A percentile compares a stretch with the other conserved stretches of the same genome.
These are phyloP conservation scores for Microtus oregoni DNA, from an alignment of 2,113 vertebrate genomes.

Conservation along the genomic window DNA sequence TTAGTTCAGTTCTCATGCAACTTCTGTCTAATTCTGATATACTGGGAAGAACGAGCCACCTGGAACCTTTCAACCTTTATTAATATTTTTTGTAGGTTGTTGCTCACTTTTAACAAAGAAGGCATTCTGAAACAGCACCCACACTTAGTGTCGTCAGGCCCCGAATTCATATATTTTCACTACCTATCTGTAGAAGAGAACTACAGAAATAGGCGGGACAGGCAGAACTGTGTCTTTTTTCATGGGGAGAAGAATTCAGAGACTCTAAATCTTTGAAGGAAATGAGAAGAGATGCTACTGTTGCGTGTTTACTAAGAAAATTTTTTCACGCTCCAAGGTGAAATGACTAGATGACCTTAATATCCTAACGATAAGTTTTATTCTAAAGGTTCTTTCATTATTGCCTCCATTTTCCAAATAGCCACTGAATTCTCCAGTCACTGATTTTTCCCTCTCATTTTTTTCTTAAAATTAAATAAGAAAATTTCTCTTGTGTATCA, in stretches of 20 bases:
- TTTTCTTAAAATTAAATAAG: constrained; percentile 24
- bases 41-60: not conserved
- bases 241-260: not conserved
- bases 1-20: not conserved
- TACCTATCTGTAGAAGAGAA: not conserved
- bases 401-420: not conserved
- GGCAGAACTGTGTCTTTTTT: not conserved
- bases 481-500: not conserved
- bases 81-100: not conserved
- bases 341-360: not conserved
- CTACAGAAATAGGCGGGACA: not conserved
- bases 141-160: not conserved
- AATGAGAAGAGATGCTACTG: not conserved
- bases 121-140: not conserved
- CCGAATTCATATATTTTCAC: not conserved
- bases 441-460: not conserved
- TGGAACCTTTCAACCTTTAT: not conserved
- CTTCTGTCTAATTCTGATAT: not conserved
- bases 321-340: not conserved
- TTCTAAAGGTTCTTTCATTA: not conserved
- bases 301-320: not conserved
- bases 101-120: not conserved
- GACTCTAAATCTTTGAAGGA: not conserved
- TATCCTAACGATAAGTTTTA: constrained; percentile 18
- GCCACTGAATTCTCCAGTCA: not conserved